phyloP scores from a whole-genome alignment of 2,888 invertebrate species.

The Noctua janthina region DNA sequence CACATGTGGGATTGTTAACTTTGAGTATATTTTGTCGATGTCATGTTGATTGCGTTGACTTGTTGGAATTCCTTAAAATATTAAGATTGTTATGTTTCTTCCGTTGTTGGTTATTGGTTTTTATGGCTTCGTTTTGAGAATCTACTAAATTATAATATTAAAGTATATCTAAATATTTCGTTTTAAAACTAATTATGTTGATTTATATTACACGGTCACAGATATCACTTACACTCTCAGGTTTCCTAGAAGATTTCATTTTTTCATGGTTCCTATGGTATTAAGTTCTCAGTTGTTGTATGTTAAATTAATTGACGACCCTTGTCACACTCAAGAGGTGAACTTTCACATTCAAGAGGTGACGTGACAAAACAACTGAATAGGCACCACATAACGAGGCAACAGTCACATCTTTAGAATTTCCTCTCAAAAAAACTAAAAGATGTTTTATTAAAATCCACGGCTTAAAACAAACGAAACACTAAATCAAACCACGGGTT shows the following conservation, averaged over 20 bases:
- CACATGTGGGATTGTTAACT: conserved; percentile 52
- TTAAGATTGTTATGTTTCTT: conserved; percentile 22
- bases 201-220: not conserved
- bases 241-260: conserved; percentile 9
- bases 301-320: conserved; percentile 56
- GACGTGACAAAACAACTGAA: conserved; percentile 52
- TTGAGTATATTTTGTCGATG: conserved; percentile 48
- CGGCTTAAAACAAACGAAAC: conserved; percentile 65
- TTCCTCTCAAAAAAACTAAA: conserved; percentile 23
- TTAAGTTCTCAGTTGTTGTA: conserved; percentile 7
- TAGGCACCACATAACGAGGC: conserved; percentile 36
- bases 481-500: conserved; percentile 66
- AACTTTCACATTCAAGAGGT: conserved; percentile 45
- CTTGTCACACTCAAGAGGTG: no score
- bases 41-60: conserved; percentile 46
- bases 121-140: not conserved
- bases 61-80: conserved; percentile 22
- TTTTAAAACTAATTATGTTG: not conserved
- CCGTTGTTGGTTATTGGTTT: not conserved
- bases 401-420: conserved; percentile 54
- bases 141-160: not conserved
- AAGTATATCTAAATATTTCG: not conserved
- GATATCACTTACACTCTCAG: conserved; percentile 15
- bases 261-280: not conserved
- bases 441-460: conserved; percentile 43